Percentiles rank a stretch among this genome's conserved stretches.
Evolutionary conservation across 2,888 invertebrate species (phyloP).

Genomic region (Linnaemya vulpina): DNA sequence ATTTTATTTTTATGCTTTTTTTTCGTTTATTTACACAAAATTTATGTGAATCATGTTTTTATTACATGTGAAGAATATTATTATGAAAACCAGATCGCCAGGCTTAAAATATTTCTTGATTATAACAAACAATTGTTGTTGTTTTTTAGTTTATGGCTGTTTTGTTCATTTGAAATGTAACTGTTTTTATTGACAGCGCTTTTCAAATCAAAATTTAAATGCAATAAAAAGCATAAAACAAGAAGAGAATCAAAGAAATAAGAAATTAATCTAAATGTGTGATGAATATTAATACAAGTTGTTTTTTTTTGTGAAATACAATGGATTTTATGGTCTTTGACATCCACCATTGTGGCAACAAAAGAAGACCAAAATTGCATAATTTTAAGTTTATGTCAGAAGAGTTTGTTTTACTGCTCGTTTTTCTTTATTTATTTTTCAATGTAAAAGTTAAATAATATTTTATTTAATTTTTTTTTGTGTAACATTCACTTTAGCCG

Average conservation of each 20-base stretch:
- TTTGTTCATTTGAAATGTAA: conserved; percentile 18
- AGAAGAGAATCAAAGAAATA: conserved; percentile 3
- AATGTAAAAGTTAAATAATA: conserved; percentile 17
- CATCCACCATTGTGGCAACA: neutral
- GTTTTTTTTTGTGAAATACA: neutral
- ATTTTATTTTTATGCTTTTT: conserved; percentile 40
- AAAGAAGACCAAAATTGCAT: conserved; percentile 40
- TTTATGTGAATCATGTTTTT: conserved; percentile 68
- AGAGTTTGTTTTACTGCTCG: neutral
- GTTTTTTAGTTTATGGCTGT: conserved; percentile 32
- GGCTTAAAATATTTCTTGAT: conserved; percentile 44
- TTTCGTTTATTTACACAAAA: conserved; percentile 48
- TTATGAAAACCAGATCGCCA: conserved; percentile 53
- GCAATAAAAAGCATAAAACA: conserved; percentile 28
- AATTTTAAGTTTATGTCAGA: conserved; percentile 23
- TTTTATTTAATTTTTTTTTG: neutral
- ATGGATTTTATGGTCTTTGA: conserved; percentile 25
- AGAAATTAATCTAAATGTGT: conserved; percentile 41
- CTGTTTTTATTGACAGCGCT: conserved; percentile 54
- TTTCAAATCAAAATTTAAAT: conserved; percentile 36
- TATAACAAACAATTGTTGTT: conserved; percentile 19
- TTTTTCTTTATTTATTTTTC: neutral
- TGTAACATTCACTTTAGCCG: conserved; percentile 42
- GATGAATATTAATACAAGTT: conserved; percentile 50
- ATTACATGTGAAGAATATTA: conserved; percentile 66